Conservation (phyloP, 2,797 vertebrate species). For the Acanthurus lineatus region DNA sequence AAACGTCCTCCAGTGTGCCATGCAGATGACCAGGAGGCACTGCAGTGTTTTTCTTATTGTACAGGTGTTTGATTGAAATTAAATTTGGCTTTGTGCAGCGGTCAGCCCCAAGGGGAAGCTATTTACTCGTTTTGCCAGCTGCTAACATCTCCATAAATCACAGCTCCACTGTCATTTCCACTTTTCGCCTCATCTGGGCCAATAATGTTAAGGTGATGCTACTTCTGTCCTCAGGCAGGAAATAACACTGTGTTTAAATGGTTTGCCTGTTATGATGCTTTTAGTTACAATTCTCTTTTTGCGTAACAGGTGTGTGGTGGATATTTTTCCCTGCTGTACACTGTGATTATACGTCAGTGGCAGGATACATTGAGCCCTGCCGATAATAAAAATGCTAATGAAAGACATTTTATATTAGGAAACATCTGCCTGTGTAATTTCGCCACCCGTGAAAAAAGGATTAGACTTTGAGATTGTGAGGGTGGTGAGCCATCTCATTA, state of each 20-base stretch:
- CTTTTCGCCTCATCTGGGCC: conserved; percentile 41
- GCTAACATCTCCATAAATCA: conserved; percentile 49
- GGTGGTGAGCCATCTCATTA: conserved; percentile 66
- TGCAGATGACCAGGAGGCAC: conserved; percentile 20
- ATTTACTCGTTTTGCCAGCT: conserved; percentile 31
- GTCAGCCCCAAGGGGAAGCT: conserved; percentile 17
- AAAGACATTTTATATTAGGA: conserved; percentile 54
- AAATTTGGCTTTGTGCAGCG: conserved; percentile 29
- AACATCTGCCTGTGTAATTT: conserved; percentile 76
- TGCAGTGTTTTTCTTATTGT: conserved; percentile 22
- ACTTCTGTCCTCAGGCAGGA: conserved; percentile 31
- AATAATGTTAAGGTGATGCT: conserved; percentile 28
- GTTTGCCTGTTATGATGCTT: conserved; percentile 17
- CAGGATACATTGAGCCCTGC: conserved; percentile 22
- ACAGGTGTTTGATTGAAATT: conserved; percentile 43
- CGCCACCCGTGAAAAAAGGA: conserved; percentile 68
- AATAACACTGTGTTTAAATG: conserved; percentile 1
- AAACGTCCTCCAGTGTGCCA: background rate
- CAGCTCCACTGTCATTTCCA: conserved; percentile 26
- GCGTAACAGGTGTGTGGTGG: conserved; percentile 56
- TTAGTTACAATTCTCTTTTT: conserved; percentile 22
- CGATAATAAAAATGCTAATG: conserved; percentile 52
- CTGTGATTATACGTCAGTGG: conserved; percentile 36
- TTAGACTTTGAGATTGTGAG: conserved; percentile 54
- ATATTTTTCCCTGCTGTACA: background rate